Evolutionary conservation across 2,113 vertebrate species (phyloP).

Genomic region (Chaetorhynchus papuensis): DNA sequence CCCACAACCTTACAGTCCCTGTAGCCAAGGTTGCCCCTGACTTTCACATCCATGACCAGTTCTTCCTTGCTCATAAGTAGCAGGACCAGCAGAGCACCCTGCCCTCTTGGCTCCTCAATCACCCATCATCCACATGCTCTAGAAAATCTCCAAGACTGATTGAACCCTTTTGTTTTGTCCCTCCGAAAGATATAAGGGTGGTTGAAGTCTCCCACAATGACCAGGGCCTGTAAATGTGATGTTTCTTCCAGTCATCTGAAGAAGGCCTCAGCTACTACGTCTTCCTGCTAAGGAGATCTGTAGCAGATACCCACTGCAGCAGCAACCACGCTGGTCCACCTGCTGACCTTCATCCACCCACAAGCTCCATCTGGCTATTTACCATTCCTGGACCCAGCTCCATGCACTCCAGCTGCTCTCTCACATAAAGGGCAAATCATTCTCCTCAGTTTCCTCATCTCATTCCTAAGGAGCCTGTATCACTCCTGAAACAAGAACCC

Average conservation of each 20-base stretch:
- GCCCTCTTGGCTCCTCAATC: neutral
- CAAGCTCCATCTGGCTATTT: neutral
- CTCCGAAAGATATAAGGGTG: neutral
- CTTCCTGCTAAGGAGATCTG: neutral
- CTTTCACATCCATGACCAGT: neutral
- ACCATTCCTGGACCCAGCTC: fast-evolving
- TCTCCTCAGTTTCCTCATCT: neutral
- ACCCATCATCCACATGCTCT: fast-evolving
- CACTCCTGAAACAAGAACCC: neutral
- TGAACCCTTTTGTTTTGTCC: neutral
- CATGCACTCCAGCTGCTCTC: neutral
- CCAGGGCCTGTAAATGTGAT: neutral
- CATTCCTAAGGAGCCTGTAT: neutral
- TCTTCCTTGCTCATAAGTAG: neutral
- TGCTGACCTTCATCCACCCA: neutral
- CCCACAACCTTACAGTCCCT: neutral
- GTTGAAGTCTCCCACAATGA: neutral
- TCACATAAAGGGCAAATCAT: neutral
- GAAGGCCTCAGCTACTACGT: neutral
- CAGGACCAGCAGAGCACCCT: neutral
- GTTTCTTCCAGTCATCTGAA: neutral
- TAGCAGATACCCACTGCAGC: neutral
- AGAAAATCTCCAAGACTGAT: neutral
- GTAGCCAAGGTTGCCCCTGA: neutral
- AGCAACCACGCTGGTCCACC: neutral